Base-by-base conservation (phyloP, 2,888 invertebrate species). In the Tipula lateralis region DNA sequence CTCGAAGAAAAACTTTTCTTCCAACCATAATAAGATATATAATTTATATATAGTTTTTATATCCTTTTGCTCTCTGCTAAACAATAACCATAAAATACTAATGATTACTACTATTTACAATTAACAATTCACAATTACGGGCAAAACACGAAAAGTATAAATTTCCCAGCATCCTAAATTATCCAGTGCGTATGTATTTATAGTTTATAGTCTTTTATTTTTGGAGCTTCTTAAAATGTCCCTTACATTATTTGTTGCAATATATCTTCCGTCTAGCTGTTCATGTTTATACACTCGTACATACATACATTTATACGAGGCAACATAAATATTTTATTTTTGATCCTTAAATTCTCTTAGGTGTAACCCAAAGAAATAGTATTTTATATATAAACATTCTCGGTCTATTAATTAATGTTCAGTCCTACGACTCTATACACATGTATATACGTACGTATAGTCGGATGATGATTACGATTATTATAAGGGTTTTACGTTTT, bases 61-160 rank as follows among this genome's bases (percentile, higher is more conserved):
- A 66, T 66, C 66, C 66, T 66, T 66, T 66, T 66, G 24, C 24
- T 66, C 24, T 66, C 66, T 24, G 24, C 13, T 66, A 66, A 66
- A 66, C 66, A 66, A 66, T 66, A 66, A 66, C 66, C 66, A 66
- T 66, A 66, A 66, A 66, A 66, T 66, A 66, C 66, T 66, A 66
- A 66, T 66, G 66, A 66, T 24, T 66, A 66, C 66, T 66, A 66
- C 66, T 66, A 66, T 66, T 66, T 66, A 66, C 66, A 66, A 66
- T 66, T 66, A 66, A 24, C 66, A 24, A 66, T 66, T 66, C 66
- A 66, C 66, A 66, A 66, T 66, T 66, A 24, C 66, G 24, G 66
- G 66, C 19, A 24, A 66, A 66, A 66, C 66, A 66, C 24, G 66
- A 66, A 66, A 66, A 24, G n/a, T 66, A 66, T 24, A 66, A 24